Conservation (phyloP, 2,797 vertebrate species). For the Orestias chungarensis region DNA sequence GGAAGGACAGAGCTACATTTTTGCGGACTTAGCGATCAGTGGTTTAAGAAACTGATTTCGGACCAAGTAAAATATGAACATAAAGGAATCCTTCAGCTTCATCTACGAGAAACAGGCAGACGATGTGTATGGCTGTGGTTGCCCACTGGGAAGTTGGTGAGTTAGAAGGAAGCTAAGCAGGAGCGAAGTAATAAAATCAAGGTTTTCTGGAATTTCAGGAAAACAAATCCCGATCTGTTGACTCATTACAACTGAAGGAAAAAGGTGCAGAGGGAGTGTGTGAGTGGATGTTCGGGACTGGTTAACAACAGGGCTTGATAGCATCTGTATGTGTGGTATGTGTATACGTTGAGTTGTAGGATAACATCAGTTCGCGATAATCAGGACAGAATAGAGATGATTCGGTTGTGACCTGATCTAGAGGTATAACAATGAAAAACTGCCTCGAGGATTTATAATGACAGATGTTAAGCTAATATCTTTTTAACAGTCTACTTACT, state of each 20-base stretch:
- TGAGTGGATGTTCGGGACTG: neutral
- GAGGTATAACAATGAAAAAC: neutral
- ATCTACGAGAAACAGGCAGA: neutral
- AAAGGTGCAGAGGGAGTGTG: neutral
- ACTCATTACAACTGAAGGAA: slow-evolving; percentile 12
- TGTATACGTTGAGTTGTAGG: slow-evolving; percentile 8
- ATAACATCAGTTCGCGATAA: slow-evolving; percentile 25
- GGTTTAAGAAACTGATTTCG: slow-evolving; percentile 53
- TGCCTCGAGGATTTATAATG: neutral
- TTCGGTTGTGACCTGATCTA: slow-evolving; percentile 1
- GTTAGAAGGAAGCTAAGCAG: slow-evolving; percentile 8
- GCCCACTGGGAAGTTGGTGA: too few species aligned
- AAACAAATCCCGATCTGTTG: slow-evolving; percentile 12
- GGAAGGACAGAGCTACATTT: slow-evolving; percentile 15
- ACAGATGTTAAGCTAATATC: neutral
- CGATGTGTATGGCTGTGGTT: slow-evolving; percentile 28
- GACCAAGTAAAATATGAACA: slow-evolving; percentile 52
- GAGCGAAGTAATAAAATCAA: slow-evolving; percentile 16
- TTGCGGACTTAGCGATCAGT: slow-evolving; percentile 22
- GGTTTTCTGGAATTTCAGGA: slow-evolving; percentile 18
- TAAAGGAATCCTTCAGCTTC: slow-evolving; percentile 54
- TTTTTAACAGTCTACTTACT: neutral
- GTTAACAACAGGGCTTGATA: slow-evolving; percentile 5
- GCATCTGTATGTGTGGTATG: slow-evolving; percentile 2
- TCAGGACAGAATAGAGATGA: slow-evolving; percentile 4